Conservation (phyloP, 2,888 invertebrate genomes). For the Apoda limacodes region DNA sequence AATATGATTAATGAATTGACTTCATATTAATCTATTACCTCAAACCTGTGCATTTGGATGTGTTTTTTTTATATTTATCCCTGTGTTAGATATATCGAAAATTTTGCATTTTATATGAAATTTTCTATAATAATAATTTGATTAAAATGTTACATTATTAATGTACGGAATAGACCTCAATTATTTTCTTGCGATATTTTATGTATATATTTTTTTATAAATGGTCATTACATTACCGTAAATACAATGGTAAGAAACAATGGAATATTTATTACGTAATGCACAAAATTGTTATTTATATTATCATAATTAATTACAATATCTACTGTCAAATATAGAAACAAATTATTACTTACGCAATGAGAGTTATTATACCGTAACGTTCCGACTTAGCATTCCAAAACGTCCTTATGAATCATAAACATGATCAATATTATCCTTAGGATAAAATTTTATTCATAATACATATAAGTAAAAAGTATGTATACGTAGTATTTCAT, state of each 20-base stretch:
- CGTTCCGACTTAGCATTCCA: constrained; percentile 58
- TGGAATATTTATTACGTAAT: constrained; percentile 67
- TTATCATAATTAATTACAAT: constrained; percentile 67
- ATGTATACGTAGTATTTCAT: constrained; percentile 42
- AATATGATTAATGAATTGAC: constrained; percentile 70
- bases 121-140: constrained; percentile 47
- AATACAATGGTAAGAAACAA: constrained; percentile 68
- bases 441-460: constrained; percentile 67
- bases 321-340: constrained; percentile 67
- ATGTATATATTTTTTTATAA: constrained; percentile 33
- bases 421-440: constrained; percentile 64
- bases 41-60: constrained; percentile 65
- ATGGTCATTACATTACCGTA: constrained; percentile 64
- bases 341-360: constrained; percentile 60
- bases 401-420: constrained; percentile 61
- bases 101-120: constrained; percentile 49
- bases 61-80: constrained; percentile 61
- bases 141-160: constrained; percentile 57
- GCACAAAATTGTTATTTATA: constrained; percentile 62
- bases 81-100: constrained; percentile 55
- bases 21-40: constrained; percentile 67
- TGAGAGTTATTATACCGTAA: constrained; percentile 62
- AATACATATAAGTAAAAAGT: constrained; percentile 66
- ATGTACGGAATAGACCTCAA: constrained; percentile 56
- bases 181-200: constrained; percentile 40